phyloP scores from a whole-genome alignment of 2,113 vertebrate genomes.

The Plectropomus leopardus region DNA sequence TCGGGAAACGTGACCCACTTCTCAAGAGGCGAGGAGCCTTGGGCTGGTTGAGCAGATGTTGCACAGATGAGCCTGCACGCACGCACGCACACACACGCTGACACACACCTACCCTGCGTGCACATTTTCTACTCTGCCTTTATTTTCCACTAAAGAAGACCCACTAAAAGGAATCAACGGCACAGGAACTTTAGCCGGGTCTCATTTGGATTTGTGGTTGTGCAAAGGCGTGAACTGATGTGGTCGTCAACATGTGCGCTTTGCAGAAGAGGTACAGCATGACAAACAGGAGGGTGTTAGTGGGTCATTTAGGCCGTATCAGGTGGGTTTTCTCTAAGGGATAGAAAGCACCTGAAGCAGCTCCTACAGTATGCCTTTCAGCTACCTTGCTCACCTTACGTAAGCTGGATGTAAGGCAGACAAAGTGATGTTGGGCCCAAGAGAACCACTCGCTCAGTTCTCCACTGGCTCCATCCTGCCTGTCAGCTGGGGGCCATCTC shows the following conservation, averaged over 20 bases:
- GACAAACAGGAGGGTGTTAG: conserved; percentile 41
- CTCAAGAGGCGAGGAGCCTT: conserved; percentile 80
- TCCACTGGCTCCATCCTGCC: conserved; percentile 29
- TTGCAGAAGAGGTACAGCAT: conserved; percentile 33
- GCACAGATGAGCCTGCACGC: conserved; percentile 69
- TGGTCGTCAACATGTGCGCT: conserved; percentile 20
- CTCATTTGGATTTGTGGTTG: conserved; percentile 57
- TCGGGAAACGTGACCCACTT: conserved; percentile 84
- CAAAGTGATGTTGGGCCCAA: conserved; percentile 10
- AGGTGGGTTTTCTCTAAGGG: conserved; percentile 19
- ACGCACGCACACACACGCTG: conserved; percentile 24
- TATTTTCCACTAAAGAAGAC: conserved; percentile 64
- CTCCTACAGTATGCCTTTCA: conserved; percentile 10
- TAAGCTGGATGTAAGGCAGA: conserved; percentile 37
- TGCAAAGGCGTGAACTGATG: conserved; percentile 44
- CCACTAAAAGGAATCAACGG: conserved; percentile 38
- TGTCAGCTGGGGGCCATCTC: conserved; percentile 34
- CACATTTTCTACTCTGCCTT: conserved; percentile 43
- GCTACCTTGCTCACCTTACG: conserved; percentile 42
- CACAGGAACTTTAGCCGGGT: conserved; percentile 29
- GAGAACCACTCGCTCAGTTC: conserved; percentile 33
- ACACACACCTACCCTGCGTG: conserved; percentile 16
- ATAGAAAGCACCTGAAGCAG: conserved; percentile 23
- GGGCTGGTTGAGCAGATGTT: conserved; percentile 81
- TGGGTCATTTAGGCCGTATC: conserved; percentile 40